Evolutionary conservation across 2,113 vertebrate genomes (phyloP).

Genomic region (Microtus oregoni): DNA sequence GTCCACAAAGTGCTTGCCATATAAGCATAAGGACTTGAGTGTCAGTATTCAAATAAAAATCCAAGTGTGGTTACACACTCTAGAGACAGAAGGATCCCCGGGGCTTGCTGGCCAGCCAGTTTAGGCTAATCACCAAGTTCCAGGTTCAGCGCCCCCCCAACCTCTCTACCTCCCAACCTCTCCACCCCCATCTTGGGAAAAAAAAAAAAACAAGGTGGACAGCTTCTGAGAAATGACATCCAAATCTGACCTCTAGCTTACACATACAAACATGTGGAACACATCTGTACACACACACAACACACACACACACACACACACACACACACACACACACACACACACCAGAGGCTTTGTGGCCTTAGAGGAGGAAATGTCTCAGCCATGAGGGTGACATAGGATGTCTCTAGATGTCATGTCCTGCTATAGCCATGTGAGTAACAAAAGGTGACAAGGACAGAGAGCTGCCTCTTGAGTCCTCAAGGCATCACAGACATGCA

Average conservation of each 20-base stretch:
- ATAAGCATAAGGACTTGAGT: background rate
- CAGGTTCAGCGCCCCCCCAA: background rate
- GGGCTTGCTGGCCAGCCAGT: background rate
- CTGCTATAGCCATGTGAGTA: accelerated
- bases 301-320: background rate
- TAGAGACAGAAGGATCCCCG: background rate
- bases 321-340: background rate
- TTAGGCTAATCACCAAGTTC: background rate
- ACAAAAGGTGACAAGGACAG: background rate
- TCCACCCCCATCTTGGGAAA: background rate
- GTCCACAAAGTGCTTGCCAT: background rate
- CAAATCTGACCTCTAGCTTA: background rate
- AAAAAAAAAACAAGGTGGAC: background rate
- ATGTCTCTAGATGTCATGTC: background rate
- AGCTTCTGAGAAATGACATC: background rate
- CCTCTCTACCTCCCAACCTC: no score
- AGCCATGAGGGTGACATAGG: accelerated
- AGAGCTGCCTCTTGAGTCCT: background rate
- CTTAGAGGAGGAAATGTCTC: no score
- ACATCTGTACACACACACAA: background rate
- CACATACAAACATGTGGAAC: background rate
- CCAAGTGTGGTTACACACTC: background rate
- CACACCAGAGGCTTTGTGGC: accelerated
- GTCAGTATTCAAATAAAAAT: background rate
- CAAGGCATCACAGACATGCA: no score